Conservation (phyloP, 2,888 invertebrate genomes). For the Blastobasis lacticolella region DNA sequence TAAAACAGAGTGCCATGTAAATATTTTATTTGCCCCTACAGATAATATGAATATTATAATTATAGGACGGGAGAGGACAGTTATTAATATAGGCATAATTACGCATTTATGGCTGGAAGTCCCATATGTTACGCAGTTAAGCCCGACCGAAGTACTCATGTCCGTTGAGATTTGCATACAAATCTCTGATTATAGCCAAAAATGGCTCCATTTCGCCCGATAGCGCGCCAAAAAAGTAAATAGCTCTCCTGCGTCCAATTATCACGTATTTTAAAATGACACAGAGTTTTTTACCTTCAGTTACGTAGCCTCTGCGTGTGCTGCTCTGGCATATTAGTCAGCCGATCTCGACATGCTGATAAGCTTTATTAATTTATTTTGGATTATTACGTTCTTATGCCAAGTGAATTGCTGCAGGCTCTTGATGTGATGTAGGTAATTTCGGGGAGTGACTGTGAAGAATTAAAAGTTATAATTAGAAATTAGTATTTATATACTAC, state of each 20-base stretch:
- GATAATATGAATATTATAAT: slow-evolving; percentile 34
- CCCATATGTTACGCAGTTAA: slow-evolving; percentile 57
- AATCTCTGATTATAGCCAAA: slow-evolving; percentile 52
- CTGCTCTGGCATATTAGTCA: too few species aligned
- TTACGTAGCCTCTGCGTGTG: too few species aligned
- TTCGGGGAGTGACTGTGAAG: too few species aligned
- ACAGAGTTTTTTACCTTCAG: too few species aligned
- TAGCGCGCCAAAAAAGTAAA: slow-evolving; percentile 22
- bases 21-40: slow-evolving; percentile 2
- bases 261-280: too few species aligned
- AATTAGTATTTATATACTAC: too few species aligned
- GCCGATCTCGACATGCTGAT: too few species aligned
- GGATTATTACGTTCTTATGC: too few species aligned
- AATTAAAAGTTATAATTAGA: too few species aligned
- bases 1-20: neutral
- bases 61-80: slow-evolving; percentile 21
- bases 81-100: slow-evolving; percentile 57
- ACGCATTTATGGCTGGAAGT: slow-evolving; percentile 42
- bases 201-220: slow-evolving; percentile 32
- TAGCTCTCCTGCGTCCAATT: slow-evolving; percentile 2
- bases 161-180: slow-evolving; percentile 65
- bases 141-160: slow-evolving; percentile 38
- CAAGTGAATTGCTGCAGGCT: too few species aligned
- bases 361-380: too few species aligned
- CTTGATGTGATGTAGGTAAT: too few species aligned